Base-by-base conservation (phyloP, 2,797 vertebrate genomes). In the Todus mexicanus region DNA sequence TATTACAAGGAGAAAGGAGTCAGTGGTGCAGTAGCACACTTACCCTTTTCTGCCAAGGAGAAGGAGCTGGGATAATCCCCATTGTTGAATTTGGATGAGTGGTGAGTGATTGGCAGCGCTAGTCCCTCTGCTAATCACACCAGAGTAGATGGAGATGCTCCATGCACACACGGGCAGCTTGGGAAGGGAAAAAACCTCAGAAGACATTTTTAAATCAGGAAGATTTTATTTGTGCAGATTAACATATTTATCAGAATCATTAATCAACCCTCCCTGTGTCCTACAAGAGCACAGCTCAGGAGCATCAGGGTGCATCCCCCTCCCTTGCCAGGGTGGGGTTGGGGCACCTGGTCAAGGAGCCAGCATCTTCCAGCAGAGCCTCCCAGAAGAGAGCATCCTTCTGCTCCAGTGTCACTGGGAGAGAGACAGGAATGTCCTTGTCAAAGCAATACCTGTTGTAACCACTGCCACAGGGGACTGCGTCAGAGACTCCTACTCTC, bases 201-300 rank as follows among this genome's bases (percentile, higher is more conserved):
- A 51, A 80, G 82, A 66, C 10, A n/a, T 60, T 87, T 80, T 45
- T 87, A 93, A 89, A 93, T 87, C 63, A 80, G 60, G 48, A 82
- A 92, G 63, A 43, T 68, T 87, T 83, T 25, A 74, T 85, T 94
- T 87, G 65, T 91, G 53, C 37, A 85, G 31, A 74, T 87, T 93
- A 91, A 76, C 64, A 38, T 83, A 76, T 89, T 95, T 87, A 94
- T 92, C 84, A 33, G 40, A 73, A 15, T 20, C 73, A 48, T 88
- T 91, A 88, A 68, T 70, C 72, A 85, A 21, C 33, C 43, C 15
- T 73, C 59, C 33, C 60, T 19, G 5, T 56, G 84, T 69, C 59
- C 56, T 63, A 43, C 3, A 22, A 72, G 31, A 74, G 57, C 33
- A 76, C 14, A 45, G 38, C 50, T 72, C 9, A 3, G 73, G 13